These are phyloP conservation scores for Apus apus DNA, from an alignment of 2,113 vertebrate species.

Conservation along the genomic window DNA sequence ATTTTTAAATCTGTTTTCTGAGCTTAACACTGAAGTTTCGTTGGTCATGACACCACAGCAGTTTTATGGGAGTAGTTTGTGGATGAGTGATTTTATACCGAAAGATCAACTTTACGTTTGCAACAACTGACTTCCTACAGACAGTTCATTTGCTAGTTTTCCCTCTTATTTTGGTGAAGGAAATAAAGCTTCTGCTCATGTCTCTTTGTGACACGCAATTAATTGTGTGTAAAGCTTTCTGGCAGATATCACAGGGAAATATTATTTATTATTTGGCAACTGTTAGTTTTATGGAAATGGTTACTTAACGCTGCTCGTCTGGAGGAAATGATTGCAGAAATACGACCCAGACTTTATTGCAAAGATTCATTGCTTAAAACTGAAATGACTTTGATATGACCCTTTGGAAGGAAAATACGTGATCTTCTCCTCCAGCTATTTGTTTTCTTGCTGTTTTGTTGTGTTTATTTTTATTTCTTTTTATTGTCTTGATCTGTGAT, in stretches of 20 bases:
- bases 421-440: neutral
- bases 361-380: too few relatives aligned
- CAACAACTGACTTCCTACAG: neutral
- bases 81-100: neutral
- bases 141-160: neutral
- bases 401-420: accelerated
- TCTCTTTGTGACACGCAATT: neutral
- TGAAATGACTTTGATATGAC: neutral
- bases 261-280: neutral
- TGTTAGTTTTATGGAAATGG: neutral
- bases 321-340: neutral
- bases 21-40: neutral
- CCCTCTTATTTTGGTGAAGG: neutral
- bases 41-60: accelerated
- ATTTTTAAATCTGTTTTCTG: neutral
- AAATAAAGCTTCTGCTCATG: neutral
- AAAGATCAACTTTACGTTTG: neutral
- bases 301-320: neutral
- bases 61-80: neutral
- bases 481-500: neutral
- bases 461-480: too few relatives aligned
- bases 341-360: accelerated
- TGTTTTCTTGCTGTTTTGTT: neutral
- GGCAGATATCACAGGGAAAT: neutral
- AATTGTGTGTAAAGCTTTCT: neutral